Conservation (phyloP, 2,113 vertebrate species). For the Todiramphus chloris region DNA sequence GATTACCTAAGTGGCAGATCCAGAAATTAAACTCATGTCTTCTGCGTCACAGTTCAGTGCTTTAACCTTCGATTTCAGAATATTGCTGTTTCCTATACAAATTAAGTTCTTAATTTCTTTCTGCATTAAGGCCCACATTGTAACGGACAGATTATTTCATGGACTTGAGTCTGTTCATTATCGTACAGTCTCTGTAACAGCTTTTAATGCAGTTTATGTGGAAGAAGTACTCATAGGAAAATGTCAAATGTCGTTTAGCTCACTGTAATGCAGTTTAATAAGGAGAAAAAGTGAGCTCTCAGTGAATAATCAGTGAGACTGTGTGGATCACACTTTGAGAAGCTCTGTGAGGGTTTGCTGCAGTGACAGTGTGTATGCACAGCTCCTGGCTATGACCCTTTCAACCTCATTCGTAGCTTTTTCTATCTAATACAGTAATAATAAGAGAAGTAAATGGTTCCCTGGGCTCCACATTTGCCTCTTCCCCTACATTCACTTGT, state of each 20-base stretch:
- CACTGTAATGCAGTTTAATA: background rate
- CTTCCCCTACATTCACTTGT: background rate
- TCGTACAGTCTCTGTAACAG: background rate
- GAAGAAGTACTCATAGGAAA: background rate
- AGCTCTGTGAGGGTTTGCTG: background rate
- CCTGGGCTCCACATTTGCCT: background rate
- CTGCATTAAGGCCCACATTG: background rate
- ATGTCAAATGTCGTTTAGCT: constrained; percentile 15
- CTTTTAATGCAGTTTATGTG: background rate
- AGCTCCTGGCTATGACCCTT: background rate
- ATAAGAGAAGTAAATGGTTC: background rate
- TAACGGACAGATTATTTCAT: background rate
- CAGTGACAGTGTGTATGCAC: accelerated
- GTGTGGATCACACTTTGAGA: background rate
- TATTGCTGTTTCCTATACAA: background rate
- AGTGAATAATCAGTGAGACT: background rate
- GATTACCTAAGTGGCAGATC: background rate
- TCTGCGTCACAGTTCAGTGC: background rate
- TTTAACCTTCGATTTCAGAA: background rate
- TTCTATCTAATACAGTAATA: background rate
- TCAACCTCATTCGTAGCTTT: background rate
- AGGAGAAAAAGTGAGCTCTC: background rate
- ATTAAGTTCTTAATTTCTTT: constrained; percentile 25
- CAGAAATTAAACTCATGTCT: background rate
- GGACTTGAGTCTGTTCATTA: background rate